Evolutionary conservation across 2,797 vertebrate species (phyloP), one percentile per base, ranked within the genome.

Genomic region (Lagodon rhomboides): DNA sequence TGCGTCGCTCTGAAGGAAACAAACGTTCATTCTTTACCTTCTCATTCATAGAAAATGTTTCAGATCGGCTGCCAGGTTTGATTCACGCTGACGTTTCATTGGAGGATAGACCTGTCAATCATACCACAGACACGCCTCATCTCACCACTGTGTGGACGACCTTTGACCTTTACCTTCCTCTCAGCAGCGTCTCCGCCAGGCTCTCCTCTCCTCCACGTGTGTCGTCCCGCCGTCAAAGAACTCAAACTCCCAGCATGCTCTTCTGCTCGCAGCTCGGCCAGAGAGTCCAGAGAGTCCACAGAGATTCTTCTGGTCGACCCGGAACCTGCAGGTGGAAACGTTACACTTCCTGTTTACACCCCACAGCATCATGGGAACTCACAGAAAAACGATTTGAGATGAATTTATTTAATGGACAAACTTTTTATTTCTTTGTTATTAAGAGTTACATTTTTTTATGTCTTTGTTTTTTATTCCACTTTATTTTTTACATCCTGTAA

Each of bases 161-260:
- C 43, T 84, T 17, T 68, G 23, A 85, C 73, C 74, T 38, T 47
- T 69, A 83, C 76, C 81, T 79, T 60, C 10, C 8, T 16, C 17
- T 73, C 44, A 16, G 46, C 41, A 0, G 62, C 0, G 17, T 46
- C 65, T 6, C 25, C 0, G 11, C 8, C 13, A 0, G 18, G 12
- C 25, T 64, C 47, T 0, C 0, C 3, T 47, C 13, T 49, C 27
- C 47, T 75, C 43, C 13, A 16, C 0, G 12, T n/a, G 15, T 13
- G 69, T 10, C 0, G 6, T 25, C 4, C 20, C 1, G 3, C 4
- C 0, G 5, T 3, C 1, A 38, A 44, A 4, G 61, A 22, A 75
- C 72, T 76, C 73, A 34, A 73, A 68, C 60, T 88, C 80, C 87
- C 87, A 86, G 74, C 50, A 71, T 68, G 71, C 75, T 9, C 10